These are phyloP conservation scores for Noctilio leporinus DNA, from an alignment of 2,113 vertebrate genomes.

Conservation along the genomic window DNA sequence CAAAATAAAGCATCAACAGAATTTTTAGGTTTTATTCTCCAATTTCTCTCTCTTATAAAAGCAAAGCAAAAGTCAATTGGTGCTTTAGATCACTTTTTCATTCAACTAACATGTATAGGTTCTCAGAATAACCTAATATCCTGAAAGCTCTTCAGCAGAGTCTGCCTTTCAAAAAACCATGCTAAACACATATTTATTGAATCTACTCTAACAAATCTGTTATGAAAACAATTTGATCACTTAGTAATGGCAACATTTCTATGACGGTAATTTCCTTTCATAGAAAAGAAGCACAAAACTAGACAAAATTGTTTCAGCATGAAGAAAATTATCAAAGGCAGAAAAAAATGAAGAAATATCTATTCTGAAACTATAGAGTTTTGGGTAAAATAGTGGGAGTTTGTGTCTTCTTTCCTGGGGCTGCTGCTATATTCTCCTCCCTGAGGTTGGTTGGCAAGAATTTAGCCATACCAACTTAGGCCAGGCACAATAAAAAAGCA, in stretches of 20 bases:
- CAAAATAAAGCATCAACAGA: slow-evolving; percentile 6
- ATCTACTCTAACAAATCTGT: neutral
- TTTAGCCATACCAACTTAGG: neutral
- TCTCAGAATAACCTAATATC: neutral
- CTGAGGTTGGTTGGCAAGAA: neutral
- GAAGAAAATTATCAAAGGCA: neutral
- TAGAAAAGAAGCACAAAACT: neutral
- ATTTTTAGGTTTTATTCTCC: neutral
- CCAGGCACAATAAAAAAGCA: neutral
- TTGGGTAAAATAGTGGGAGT: neutral
- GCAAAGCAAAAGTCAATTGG: neutral
- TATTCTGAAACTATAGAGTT: neutral
- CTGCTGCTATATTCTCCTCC: neutral
- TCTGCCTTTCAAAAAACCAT: neutral
- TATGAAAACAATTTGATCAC: neutral
- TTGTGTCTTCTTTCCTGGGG: neutral
- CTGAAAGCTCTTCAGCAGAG: neutral
- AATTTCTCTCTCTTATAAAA: neutral
- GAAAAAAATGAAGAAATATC: neutral
- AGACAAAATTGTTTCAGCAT: neutral
- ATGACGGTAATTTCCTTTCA: neutral
- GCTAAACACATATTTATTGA: neutral
- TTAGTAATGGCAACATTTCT: neutral
- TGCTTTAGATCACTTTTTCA: neutral
- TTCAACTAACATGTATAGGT: neutral